Conservation (phyloP, 2,797 vertebrate species). For the Cygnus olor region DNA sequence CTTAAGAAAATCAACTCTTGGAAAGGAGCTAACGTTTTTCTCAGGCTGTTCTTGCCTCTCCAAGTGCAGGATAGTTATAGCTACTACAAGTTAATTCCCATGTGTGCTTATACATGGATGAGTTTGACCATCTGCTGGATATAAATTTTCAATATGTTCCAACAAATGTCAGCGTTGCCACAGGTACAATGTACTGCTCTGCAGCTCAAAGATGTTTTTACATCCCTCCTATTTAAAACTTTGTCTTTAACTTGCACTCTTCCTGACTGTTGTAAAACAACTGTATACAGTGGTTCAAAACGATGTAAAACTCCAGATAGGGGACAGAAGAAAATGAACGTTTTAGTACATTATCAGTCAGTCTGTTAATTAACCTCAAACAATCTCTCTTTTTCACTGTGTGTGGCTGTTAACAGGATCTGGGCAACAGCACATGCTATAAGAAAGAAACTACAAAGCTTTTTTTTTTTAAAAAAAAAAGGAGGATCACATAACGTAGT, state of each 20-base stretch:
- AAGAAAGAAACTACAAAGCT: background rate
- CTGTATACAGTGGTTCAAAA: background rate
- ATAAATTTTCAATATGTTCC: slow-evolving; percentile 44
- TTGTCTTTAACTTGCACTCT: background rate
- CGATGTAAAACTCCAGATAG: background rate
- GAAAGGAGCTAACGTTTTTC: background rate
- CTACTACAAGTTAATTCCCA: background rate
- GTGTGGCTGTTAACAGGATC: background rate
- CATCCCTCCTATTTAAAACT: background rate
- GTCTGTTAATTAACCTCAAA: background rate
- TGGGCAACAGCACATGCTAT: too few relatives aligned
- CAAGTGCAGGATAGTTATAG: background rate
- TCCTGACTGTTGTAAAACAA: background rate
- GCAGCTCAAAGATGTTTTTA: background rate
- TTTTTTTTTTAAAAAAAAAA: background rate
- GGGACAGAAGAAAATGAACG: background rate
- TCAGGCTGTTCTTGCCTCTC: background rate
- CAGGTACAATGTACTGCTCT: background rate
- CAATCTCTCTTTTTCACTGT: rapidly evolving
- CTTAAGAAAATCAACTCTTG: background rate
- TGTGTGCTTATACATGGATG: background rate
- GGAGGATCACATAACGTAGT: background rate
- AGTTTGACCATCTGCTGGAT: slow-evolving; percentile 27
- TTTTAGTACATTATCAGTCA: rapidly evolving
- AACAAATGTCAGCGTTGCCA: slow-evolving; percentile 9